These are phyloP conservation scores for Jacana jacana DNA, from an alignment of 2,113 vertebrate genomes.

Conservation along the genomic window DNA sequence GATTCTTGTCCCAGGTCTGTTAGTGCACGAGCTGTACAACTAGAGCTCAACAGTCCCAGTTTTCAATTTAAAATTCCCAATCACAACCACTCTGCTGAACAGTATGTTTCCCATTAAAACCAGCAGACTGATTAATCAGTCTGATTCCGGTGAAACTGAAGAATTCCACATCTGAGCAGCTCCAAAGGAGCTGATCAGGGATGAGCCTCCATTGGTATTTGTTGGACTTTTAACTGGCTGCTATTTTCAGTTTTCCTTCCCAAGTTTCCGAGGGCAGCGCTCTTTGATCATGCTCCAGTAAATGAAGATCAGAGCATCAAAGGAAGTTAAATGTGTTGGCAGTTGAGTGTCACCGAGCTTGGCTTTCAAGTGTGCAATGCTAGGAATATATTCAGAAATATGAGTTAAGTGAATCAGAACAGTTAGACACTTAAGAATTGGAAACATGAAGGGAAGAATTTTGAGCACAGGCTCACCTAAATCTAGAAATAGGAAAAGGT, in stretches of 20 bases:
- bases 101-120: background rate
- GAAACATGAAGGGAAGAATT: background rate
- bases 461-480: background rate
- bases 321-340: conserved; percentile 48
- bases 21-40: background rate
- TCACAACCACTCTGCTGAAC: background rate
- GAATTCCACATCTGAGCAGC: background rate
- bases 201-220: background rate
- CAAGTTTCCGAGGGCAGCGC: background rate
- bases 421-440: background rate
- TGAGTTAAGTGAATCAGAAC: background rate
- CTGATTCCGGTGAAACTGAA: background rate
- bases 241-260: conserved; percentile 19
- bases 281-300: conserved; percentile 55
- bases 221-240: background rate
- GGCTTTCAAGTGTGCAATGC: conserved; percentile 24
- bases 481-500: background rate
- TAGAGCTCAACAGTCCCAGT: background rate
- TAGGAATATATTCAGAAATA: conserved; percentile 17
- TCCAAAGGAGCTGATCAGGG: background rate
- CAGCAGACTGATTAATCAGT: background rate
- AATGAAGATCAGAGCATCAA: conserved; percentile 59
- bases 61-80: background rate
- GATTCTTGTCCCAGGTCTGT: background rate
- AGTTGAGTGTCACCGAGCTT: conserved; percentile 8